Evolutionary conservation across 2,113 vertebrate genomes (phyloP).

Genomic region (Eudorcas thomsonii): DNA sequence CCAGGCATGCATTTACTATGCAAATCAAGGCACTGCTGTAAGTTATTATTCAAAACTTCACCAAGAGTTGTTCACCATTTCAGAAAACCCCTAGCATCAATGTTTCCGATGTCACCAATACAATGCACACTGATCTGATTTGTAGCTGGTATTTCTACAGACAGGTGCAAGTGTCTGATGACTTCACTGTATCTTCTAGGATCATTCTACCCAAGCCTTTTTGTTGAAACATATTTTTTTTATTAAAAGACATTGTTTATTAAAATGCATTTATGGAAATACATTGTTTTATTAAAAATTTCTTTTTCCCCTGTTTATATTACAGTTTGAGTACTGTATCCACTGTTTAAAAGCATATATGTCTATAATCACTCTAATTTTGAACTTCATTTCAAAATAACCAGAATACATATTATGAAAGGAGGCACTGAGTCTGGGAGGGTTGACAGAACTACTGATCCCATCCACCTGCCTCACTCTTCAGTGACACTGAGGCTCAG

Average conservation of each 20-base stretch:
- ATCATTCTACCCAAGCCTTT: background rate
- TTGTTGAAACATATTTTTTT: background rate
- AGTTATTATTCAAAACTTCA: background rate
- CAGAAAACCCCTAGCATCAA: background rate
- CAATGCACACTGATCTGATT: too few species aligned
- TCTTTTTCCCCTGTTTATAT: background rate
- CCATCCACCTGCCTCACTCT: background rate
- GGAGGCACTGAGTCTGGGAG: background rate
- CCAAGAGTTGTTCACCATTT: background rate
- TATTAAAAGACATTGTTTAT: background rate
- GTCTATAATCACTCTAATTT: background rate
- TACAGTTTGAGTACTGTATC: background rate
- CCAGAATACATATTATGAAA: background rate
- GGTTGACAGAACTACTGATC: background rate
- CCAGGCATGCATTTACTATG: background rate
- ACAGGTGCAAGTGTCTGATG: background rate
- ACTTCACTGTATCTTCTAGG: background rate
- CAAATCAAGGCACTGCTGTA: background rate
- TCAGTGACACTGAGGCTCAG: background rate
- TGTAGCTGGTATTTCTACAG: background rate
- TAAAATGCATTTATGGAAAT: background rate
- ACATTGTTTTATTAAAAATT: conserved; percentile 10
- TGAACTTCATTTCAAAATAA: background rate
- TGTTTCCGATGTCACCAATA: background rate
- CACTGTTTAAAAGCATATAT: background rate